These are phyloP conservation scores for Danionella cerebrum DNA, from an alignment of 2,113 vertebrate species.

Conservation along the genomic window DNA sequence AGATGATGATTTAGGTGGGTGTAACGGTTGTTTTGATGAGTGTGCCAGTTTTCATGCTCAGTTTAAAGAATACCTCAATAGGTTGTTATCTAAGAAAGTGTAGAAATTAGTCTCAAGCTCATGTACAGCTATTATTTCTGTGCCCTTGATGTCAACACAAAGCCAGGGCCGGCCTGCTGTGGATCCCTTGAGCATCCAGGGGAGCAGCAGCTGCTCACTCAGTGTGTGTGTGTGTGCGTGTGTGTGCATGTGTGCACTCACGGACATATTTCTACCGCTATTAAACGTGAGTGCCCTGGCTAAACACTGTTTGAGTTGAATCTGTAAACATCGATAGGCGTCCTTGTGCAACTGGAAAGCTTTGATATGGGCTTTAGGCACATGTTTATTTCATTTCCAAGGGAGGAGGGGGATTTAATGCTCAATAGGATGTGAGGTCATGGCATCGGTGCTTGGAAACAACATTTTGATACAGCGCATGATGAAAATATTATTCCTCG, in stretches of 20 bases:
- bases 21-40: too few relatives aligned
- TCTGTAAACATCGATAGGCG: conserved; percentile 71
- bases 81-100: too few relatives aligned
- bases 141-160: conserved; percentile 75
- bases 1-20: too few relatives aligned
- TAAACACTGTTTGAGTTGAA: conserved; percentile 59
- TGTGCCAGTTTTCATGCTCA: too few relatives aligned
- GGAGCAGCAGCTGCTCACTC: conserved; percentile 69
- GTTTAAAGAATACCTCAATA: too few relatives aligned
- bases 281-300: conserved; percentile 53
- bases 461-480: not conserved
- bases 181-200: conserved; percentile 76
- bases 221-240: conserved; percentile 10
- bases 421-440: conserved; percentile 57
- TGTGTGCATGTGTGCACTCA: not conserved
- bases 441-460: not conserved
- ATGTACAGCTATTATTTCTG: conserved; percentile 56
- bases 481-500: not conserved
- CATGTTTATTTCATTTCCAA: conserved; percentile 44
- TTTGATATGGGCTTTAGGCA: conserved; percentile 74
- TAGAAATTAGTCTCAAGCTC: not conserved
- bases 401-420: conserved; percentile 35
- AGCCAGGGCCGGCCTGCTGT: conserved; percentile 73
- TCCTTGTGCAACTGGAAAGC: conserved; percentile 63
- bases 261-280: conserved; percentile 16